phyloP scores from a whole-genome alignment of 30 jellyfish, hydroid and myxozoan genomes.

The Sanderia malayensis region DNA sequence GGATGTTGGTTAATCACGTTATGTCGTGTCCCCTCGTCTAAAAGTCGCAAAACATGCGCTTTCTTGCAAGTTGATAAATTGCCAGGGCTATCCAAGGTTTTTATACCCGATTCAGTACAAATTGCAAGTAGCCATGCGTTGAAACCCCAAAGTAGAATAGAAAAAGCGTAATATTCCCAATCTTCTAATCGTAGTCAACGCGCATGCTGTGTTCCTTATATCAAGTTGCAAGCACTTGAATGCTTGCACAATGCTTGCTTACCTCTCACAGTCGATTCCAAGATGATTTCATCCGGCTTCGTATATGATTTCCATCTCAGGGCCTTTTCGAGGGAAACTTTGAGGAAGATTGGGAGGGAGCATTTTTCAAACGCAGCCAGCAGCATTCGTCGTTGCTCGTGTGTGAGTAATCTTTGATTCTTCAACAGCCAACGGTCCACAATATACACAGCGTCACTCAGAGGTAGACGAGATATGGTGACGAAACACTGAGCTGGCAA shows the following conservation, averaged over 20 bases:
- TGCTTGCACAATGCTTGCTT: not conserved
- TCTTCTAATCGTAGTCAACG: too few relatives aligned
- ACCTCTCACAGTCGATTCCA: conserved; percentile 68
- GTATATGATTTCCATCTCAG: conserved; percentile 78
- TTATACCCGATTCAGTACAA: too few relatives aligned
- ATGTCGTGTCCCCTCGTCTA: too few relatives aligned
- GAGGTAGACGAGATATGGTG: conserved; percentile 43
- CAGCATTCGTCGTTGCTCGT: conserved; percentile 30
- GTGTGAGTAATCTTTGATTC: conserved; percentile 45
- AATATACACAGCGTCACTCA: conserved; percentile 51
- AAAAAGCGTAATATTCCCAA: too few relatives aligned
- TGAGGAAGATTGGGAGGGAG: conserved; percentile 72
- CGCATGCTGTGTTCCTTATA: too few relatives aligned
- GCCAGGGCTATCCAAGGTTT: too few relatives aligned
- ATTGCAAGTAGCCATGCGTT: too few relatives aligned
- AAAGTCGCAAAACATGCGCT: too few relatives aligned
- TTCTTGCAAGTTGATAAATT: too few relatives aligned
- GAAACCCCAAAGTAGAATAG: too few relatives aligned
- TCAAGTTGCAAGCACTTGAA: too few relatives aligned
- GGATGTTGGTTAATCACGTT: too few relatives aligned
- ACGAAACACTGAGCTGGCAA: conserved; percentile 33
- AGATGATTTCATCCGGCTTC: conserved; percentile 34
- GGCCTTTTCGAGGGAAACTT: conserved; percentile 74
- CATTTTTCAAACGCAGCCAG: conserved; percentile 58
- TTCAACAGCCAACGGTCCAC: conserved; percentile 50